Conservation (phyloP, 2,113 vertebrate genomes). For the Paracanthobrama guichenoti region DNA sequence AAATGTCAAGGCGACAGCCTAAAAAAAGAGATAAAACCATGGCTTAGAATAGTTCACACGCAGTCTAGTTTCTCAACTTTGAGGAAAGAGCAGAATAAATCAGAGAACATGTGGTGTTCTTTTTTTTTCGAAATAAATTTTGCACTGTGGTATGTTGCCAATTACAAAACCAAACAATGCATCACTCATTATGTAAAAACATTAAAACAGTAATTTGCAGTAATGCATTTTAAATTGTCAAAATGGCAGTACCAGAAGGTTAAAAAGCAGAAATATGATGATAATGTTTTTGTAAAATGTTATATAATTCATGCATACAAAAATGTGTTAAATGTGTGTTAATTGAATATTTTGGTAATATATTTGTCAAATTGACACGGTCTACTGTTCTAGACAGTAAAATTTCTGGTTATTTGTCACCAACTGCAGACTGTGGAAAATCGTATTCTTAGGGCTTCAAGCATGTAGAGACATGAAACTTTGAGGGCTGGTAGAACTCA, state of each 20-base stretch:
- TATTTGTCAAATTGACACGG: neutral
- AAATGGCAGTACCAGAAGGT: neutral
- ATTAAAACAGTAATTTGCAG: too few species aligned
- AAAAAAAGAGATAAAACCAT: neutral
- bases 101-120: too few species aligned
- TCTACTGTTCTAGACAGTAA: neutral
- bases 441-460: too few species aligned
- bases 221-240: neutral
- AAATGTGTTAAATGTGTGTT: neutral
- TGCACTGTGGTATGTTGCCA: neutral
- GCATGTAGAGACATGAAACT: too few species aligned
- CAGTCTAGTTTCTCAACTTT: neutral
- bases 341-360: neutral
- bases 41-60: neutral
- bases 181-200: neutral
- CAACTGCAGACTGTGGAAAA: neutral
- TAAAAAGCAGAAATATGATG: neutral
- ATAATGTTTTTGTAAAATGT: neutral
- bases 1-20: slow-evolving; percentile 30
- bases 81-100: slow-evolving; percentile 6
- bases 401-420: neutral
- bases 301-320: neutral
- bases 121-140: too few species aligned
- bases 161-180: neutral
- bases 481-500: too few species aligned